Evolutionary conservation across 2,113 vertebrate genomes (phyloP).

Genomic region (Bettongia penicillata): DNA sequence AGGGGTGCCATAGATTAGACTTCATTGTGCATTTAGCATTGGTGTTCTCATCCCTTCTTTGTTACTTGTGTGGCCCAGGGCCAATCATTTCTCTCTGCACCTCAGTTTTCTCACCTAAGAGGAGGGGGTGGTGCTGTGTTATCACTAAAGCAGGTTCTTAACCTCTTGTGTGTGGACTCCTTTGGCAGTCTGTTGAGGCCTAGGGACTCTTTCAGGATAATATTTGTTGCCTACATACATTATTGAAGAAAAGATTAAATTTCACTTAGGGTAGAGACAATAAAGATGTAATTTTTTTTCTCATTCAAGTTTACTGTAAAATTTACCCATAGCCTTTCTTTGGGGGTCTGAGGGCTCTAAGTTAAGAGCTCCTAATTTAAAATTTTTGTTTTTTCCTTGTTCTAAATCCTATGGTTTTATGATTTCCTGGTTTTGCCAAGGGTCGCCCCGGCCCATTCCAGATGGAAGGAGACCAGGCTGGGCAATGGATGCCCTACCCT

Average conservation of each 20-base stretch:
- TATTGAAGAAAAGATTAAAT: not conserved
- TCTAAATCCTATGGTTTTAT: not conserved
- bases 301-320: not conserved
- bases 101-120: not conserved
- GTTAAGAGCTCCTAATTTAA: not conserved
- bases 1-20: not conserved
- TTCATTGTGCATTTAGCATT: not conserved
- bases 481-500: not conserved
- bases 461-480: not conserved
- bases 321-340: not conserved
- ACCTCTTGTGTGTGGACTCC: not conserved
- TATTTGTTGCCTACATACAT: not conserved
- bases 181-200: not conserved
- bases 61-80: slow-evolving; percentile 8
- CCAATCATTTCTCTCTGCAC: slow-evolving; percentile 8
- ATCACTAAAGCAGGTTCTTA: not conserved
- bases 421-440: not conserved
- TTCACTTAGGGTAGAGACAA: not conserved
- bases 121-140: not conserved
- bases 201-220: not conserved
- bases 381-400: not conserved
- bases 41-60: slow-evolving; percentile 11
- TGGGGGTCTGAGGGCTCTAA: not conserved
- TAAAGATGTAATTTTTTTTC: not conserved
- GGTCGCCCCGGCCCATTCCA: not conserved